Conservation (phyloP, 2,797 vertebrate genomes). For the Buphagus erythrorhynchus region DNA sequence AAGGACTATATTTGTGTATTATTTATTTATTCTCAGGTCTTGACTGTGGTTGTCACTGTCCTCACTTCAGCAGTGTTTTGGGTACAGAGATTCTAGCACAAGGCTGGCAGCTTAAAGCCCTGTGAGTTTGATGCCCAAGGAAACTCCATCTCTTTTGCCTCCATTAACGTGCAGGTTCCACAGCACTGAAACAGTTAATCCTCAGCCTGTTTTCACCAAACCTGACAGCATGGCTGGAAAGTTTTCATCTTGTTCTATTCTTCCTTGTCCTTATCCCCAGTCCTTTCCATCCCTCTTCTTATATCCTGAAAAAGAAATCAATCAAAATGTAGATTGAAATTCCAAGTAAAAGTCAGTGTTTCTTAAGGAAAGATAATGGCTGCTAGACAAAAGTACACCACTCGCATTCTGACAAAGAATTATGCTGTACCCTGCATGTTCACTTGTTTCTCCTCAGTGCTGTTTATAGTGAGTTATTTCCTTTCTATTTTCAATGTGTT, state of each 20-base stretch:
- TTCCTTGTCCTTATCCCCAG: neutral
- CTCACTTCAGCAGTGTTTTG: neutral
- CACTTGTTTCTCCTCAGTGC: constrained; percentile 9
- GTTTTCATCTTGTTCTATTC: neutral
- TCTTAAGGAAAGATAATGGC: neutral
- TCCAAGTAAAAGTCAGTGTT: neutral
- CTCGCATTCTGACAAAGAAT: neutral
- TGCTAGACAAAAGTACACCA: neutral
- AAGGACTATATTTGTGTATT: neutral
- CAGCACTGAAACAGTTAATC: neutral
- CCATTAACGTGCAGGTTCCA: neutral
- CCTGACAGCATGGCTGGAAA: neutral
- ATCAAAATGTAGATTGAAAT: constrained; percentile 36
- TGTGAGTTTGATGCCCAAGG: neutral
- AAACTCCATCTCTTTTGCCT: neutral
- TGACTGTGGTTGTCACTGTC: neutral
- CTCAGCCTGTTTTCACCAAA: neutral
- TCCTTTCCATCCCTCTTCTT: neutral
- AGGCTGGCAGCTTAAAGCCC: neutral
- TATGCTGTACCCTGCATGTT: neutral
- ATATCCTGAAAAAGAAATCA: neutral
- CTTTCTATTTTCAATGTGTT: constrained; percentile 44
- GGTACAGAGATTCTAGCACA: neutral
- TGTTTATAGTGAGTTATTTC: constrained; percentile 51
- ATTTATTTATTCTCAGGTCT: neutral